Evolutionary conservation across 2,797 vertebrate species (phyloP), one percentile per base, ranked within the genome.

Genomic region (Florisuga fusca): DNA sequence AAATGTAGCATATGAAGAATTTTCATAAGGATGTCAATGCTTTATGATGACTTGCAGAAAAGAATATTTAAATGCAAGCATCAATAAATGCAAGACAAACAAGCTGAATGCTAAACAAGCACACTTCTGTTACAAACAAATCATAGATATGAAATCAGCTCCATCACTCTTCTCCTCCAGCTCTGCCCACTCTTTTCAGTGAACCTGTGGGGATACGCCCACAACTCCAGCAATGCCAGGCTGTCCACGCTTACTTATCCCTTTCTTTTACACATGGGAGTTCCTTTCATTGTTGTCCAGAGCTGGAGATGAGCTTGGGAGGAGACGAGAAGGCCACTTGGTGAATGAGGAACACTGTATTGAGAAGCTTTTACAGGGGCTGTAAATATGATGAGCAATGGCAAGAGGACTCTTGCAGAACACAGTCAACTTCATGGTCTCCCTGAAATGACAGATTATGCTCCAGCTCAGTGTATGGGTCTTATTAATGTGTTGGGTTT

Each of bases 11-110:
- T 76, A 84, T 41, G 63, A 94, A 82, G 77, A 91, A 71, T 87
- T 82, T 91, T 92, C 2, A 3, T 79, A 71, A 61, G 48, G 22
- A 71, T 84, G 71, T 89, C 41, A 92, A 84, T 25, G 48, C 36
- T 94, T 91, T 95, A 57, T 79, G 87, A 82, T 93, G 71, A 31
- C 94, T 61, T 92, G 33, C 33, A 79, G 58, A 77, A 94, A 93
- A 53, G 91, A 88, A 19, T 11, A 61, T 38, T 71, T n/a, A 7
- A 92, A 88, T 61, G 57, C n/a, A 91, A 95, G 89, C 81, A 82
- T 88, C 80, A 94, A 84, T 90, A 95, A 80, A 93, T 46, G 50
- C 20, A 79, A 95, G 67, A 43, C 53, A 93, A 94, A 87, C 86
- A 94, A 81, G 34, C 55, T 67, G 71, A 84, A 87, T 34, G 9